These are phyloP conservation scores for Chirona hameri DNA, from an alignment of 2,888 invertebrate species.

Conservation along the genomic window DNA sequence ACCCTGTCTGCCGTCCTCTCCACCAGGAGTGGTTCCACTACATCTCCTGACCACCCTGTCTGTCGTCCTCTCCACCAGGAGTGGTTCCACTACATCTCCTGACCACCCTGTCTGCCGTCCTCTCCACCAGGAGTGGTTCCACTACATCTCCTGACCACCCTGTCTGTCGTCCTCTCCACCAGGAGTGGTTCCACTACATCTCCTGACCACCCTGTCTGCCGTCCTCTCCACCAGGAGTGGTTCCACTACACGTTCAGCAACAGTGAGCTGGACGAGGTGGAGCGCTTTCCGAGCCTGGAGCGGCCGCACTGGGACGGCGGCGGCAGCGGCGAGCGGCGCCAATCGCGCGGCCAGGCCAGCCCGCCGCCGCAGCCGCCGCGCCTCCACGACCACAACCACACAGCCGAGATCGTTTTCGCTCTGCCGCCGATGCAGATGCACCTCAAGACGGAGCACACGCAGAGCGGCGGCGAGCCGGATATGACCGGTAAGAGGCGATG, in stretches of 20 bases:
- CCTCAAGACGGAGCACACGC: constrained; percentile 86
- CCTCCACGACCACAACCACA: constrained; percentile 73
- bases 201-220: constrained; percentile 55
- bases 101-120: constrained; percentile 53
- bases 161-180: too few species aligned
- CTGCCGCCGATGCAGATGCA: constrained; percentile 88
- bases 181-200: constrained; percentile 91
- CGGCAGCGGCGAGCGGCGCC: constrained; percentile 47
- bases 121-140: constrained; percentile 82
- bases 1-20: too few species aligned
- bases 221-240: constrained; percentile 83
- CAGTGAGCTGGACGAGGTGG: constrained; percentile 83
- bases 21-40: too few species aligned
- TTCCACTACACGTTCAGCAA: constrained; percentile 94
- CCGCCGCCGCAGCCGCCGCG: constrained; percentile 50
- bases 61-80: too few species aligned
- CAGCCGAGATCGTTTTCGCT: constrained; percentile 93
- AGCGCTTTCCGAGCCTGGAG: constrained; percentile 84
- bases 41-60: too few species aligned
- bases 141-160: too few species aligned
- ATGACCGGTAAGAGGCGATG: constrained; percentile 51
- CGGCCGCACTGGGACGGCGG: constrained; percentile 60
- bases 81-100: too few species aligned
- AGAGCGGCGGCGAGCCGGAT: constrained; percentile 68
- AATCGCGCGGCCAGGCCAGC: constrained; percentile 37